Evolutionary conservation across 2,888 invertebrate genomes (phyloP).

Genomic region (Ditylenchus weischeri): DNA sequence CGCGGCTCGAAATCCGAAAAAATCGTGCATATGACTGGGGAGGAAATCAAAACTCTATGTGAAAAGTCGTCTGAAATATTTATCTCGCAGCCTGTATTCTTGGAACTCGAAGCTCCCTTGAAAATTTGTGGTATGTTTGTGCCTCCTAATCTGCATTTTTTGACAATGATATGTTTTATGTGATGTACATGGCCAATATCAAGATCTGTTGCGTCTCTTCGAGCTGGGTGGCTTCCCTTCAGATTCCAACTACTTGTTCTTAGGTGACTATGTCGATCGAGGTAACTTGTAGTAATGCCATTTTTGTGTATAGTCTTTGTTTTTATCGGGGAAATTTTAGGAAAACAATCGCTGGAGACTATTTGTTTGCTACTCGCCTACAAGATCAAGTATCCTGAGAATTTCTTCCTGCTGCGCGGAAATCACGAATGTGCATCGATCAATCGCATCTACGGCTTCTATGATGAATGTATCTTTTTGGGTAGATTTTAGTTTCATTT

Average conservation of each 20-base stretch:
- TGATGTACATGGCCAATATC: constrained; percentile 53
- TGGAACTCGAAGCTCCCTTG: no score
- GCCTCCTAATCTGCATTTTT: no score
- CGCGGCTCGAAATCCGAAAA: no score
- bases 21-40: no score
- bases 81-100: no score
- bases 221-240: constrained; percentile 98
- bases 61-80: no score
- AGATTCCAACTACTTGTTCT: constrained; percentile 68
- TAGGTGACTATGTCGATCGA: constrained; percentile 55
- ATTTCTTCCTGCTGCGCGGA: constrained; percentile 65
- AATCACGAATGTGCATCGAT: constrained; percentile 67
- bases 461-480: constrained; percentile 50
- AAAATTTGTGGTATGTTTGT: no score
- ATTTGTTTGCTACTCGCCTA: constrained; percentile 77
- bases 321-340: no score
- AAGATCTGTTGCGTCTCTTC: constrained; percentile 86
- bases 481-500: background rate
- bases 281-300: constrained; percentile 36
- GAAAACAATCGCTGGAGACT: constrained; percentile 66
- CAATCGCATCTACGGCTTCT: constrained; percentile 77
- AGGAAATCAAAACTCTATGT: no score
- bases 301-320: no score
- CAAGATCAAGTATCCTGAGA: constrained; percentile 66
- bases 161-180: background rate